Conservation (phyloP, 2,888 invertebrate species). For the Elmis aenea region DNA sequence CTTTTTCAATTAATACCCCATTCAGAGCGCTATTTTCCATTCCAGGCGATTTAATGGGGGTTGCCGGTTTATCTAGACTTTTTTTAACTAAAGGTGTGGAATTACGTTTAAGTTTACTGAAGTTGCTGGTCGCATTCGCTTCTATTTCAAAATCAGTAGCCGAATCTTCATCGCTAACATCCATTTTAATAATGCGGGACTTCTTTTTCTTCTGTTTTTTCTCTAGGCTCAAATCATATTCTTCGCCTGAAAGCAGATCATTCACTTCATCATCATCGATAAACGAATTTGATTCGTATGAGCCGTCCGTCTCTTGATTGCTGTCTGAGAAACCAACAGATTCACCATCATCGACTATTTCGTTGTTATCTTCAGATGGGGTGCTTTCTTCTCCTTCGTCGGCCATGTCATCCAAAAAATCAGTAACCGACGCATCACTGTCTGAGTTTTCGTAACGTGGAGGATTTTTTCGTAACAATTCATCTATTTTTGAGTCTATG, state of each 20-base stretch:
- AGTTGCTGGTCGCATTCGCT: not conserved
- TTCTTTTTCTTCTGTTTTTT: constrained; percentile 6
- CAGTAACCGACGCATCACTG: constrained; percentile 11
- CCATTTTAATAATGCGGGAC: constrained; percentile 5
- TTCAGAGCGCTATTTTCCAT: not conserved
- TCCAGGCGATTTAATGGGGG: not conserved
- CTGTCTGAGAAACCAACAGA: constrained; percentile 34
- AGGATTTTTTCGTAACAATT: constrained; percentile 1
- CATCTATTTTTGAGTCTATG: too few species aligned
- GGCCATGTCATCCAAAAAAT: constrained; percentile 35
- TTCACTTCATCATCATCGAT: constrained; percentile 32
- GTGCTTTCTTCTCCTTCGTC: constrained; percentile 44
- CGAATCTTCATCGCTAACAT: constrained; percentile 13
- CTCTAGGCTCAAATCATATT: constrained; percentile 26
- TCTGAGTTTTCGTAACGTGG: not conserved
- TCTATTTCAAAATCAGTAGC: constrained; percentile 3
- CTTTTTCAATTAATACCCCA: constrained; percentile 1
- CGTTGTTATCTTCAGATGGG: constrained; percentile 41
- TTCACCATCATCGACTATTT: constrained; percentile 41
- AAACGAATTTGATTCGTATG: constrained; percentile 33
- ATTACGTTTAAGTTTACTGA: too few species aligned
- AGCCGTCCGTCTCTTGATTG: constrained; percentile 26
- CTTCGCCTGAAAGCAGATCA: constrained; percentile 37
- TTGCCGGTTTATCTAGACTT: constrained; percentile 1
- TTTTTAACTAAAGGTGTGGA: not conserved